Percentiles rank a stretch among this genome's conserved stretches.
Evolutionary conservation across 1,140 invertebrate species (phyloP).

Genomic region (Oryctes rhinoceros): DNA sequence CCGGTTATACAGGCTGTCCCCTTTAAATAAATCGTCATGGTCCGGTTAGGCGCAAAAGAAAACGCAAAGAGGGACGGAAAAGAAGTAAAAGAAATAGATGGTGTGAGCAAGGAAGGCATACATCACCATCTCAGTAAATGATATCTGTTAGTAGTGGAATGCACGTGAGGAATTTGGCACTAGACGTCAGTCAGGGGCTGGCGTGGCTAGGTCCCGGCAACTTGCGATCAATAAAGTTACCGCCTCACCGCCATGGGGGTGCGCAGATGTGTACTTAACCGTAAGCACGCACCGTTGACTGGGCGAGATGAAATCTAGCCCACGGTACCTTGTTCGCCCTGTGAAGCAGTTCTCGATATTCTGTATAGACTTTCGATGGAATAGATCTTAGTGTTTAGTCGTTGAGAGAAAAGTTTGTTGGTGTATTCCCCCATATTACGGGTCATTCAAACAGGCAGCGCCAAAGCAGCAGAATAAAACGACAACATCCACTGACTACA

Average conservation of each 20-base stretch:
- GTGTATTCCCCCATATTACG: slow-evolving; percentile 9
- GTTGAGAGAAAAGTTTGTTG: neutral
- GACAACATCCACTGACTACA: slow-evolving; percentile 24
- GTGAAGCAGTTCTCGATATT: slow-evolving; percentile 95
- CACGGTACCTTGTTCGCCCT: slow-evolving; percentile 84
- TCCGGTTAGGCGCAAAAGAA: slow-evolving; percentile 17
- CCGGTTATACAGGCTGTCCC: slow-evolving; percentile 12
- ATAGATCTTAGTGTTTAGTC: slow-evolving; percentile 25
- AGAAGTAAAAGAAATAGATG: slow-evolving; percentile 20
- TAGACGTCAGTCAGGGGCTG: slow-evolving; percentile 51
- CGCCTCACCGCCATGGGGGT: slow-evolving; percentile 48
- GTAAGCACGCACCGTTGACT: slow-evolving; percentile 67
- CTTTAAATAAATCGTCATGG: neutral
- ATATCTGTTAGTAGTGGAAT: slow-evolving; percentile 43
- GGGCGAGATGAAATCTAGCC: slow-evolving; percentile 91
- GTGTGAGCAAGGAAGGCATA: slow-evolving; percentile 17
- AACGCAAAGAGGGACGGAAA: slow-evolving; percentile 1
- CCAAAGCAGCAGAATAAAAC: neutral
- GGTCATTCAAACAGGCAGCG: neutral
- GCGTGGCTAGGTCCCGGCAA: slow-evolving; percentile 50
- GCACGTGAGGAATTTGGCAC: slow-evolving; percentile 48
- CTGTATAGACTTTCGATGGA: slow-evolving; percentile 89
- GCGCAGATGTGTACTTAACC: slow-evolving; percentile 47
- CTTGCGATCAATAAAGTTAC: slow-evolving; percentile 52
- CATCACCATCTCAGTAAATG: slow-evolving; percentile 42